phyloP scores from a whole-genome alignment of 1,140 invertebrate genomes.

The Drosophila persimilis region DNA sequence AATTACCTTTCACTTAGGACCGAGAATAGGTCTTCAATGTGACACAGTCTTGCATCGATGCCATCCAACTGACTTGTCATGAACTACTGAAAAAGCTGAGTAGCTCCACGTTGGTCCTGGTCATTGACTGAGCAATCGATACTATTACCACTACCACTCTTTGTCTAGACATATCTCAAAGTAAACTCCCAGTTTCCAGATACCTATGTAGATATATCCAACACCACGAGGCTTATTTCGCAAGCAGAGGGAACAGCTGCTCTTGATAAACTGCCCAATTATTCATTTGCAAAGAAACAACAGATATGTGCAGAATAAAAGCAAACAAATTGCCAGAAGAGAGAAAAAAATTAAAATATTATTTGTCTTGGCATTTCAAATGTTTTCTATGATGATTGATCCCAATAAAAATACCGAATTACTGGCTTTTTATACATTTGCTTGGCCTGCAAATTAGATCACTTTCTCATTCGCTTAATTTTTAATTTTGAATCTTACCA shows the following conservation, averaged over 20 bases:
- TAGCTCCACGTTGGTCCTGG: too few relatives aligned
- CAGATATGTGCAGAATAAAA: conserved; percentile 3
- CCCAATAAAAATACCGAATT: not conserved
- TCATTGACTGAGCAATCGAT: too few relatives aligned
- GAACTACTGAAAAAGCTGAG: too few relatives aligned
- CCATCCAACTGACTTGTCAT: too few relatives aligned
- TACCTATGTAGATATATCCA: too few relatives aligned
- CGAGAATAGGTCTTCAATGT: too few relatives aligned
- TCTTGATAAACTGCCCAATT: conserved; percentile 3
- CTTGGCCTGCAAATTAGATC: not conserved
- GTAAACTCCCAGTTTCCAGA: too few relatives aligned
- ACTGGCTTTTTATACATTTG: not conserved
- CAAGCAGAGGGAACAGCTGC: not conserved
- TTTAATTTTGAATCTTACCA: conserved; percentile 18
- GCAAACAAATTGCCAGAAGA: conserved; percentile 9
- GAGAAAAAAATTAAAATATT: not conserved
- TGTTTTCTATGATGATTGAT: not conserved
- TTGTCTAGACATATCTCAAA: too few relatives aligned
- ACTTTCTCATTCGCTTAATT: not conserved
- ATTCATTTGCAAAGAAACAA: conserved; percentile 5
- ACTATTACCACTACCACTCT: too few relatives aligned
- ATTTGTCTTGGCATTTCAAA: conserved; percentile 14
- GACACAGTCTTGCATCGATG: too few relatives aligned
- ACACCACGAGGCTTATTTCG: too few relatives aligned
- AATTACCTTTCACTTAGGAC: too few relatives aligned